phyloP scores from a whole-genome alignment of 2,113 vertebrate species.

The Corythoichthys intestinalis region DNA sequence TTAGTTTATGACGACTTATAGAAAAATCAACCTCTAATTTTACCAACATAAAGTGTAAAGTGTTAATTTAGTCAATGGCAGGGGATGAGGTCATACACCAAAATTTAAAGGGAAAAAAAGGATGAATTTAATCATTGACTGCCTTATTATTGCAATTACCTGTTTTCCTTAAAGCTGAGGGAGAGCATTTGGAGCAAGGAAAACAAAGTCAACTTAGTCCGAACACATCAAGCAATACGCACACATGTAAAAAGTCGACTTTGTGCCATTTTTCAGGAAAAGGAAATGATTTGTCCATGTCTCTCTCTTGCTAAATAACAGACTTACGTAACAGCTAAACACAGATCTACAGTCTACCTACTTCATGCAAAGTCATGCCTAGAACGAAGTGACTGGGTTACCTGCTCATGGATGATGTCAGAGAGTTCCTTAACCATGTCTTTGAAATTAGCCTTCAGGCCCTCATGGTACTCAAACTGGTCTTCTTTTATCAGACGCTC shows the following conservation, averaged over 20 bases:
- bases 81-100: too few relatives aligned
- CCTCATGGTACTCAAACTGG: constrained; percentile 94
- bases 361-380: background rate
- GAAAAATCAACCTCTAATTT: too few relatives aligned
- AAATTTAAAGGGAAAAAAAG: too few relatives aligned
- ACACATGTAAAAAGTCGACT: background rate
- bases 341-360: too few relatives aligned
- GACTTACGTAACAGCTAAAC: too few relatives aligned
- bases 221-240: background rate
- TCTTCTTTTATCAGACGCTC: constrained; percentile 96
- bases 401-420: constrained; percentile 95
- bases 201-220: background rate
- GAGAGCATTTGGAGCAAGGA: background rate
- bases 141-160: background rate
- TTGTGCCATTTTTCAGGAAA: background rate
- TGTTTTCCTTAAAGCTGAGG: constrained; percentile 7
- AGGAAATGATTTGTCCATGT: background rate
- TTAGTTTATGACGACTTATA: too few relatives aligned
- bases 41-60: too few relatives aligned
- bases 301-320: background rate
- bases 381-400: constrained; percentile 7
- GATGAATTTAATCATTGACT: background rate
- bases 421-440: constrained; percentile 97
- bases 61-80: too few relatives aligned
- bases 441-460: constrained; percentile 90